These are phyloP conservation scores for Oophaga sylvatica DNA, from an alignment of 2,797 vertebrate genomes.

Conservation along the genomic window DNA sequence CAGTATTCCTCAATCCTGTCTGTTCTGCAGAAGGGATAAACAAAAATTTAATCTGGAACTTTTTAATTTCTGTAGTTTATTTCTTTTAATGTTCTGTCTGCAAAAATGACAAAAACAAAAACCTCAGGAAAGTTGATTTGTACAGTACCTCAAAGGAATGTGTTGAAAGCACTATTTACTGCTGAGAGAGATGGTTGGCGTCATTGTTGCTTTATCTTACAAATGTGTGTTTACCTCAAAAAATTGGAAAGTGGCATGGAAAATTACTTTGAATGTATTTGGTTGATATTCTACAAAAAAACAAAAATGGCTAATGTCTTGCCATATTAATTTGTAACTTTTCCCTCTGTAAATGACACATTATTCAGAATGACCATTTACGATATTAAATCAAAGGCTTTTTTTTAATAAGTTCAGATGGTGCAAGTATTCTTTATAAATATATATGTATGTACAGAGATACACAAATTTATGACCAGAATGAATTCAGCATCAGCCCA, in stretches of 20 bases:
- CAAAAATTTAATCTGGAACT: conserved; percentile 85
- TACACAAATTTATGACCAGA: conserved; percentile 69
- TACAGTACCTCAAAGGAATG: conserved; percentile 97
- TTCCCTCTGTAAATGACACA: conserved; percentile 50
- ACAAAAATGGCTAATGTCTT: conserved; percentile 80
- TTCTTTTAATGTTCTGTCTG: conserved; percentile 89
- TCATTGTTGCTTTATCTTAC: conserved; percentile 86
- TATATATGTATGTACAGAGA: conserved; percentile 49
- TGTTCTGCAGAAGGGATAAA: conserved; percentile 86
- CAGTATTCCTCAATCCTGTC: conserved; percentile 92
- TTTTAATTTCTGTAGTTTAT: conserved; percentile 84
- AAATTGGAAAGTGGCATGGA: conserved; percentile 82
- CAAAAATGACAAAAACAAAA: conserved; percentile 74
- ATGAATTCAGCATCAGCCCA: conserved; percentile 72
- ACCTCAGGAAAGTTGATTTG: conserved; percentile 99
- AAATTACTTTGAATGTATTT: conserved; percentile 93
- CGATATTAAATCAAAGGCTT: conserved; percentile 67
- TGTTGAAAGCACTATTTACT: conserved; percentile 90
- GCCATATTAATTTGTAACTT: conserved; percentile 64
- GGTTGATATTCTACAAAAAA: conserved; percentile 76
- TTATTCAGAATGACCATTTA: conserved; percentile 40
- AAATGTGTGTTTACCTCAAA: conserved; percentile 92
- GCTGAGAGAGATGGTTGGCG: conserved; percentile 87
- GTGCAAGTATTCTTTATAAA: conserved; percentile 73
- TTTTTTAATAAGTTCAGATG: conserved; percentile 67